Evolutionary conservation across 2,113 vertebrate species (phyloP), one percentile per base, ranked within the genome.

Genomic region (Phaethon lepturus): DNA sequence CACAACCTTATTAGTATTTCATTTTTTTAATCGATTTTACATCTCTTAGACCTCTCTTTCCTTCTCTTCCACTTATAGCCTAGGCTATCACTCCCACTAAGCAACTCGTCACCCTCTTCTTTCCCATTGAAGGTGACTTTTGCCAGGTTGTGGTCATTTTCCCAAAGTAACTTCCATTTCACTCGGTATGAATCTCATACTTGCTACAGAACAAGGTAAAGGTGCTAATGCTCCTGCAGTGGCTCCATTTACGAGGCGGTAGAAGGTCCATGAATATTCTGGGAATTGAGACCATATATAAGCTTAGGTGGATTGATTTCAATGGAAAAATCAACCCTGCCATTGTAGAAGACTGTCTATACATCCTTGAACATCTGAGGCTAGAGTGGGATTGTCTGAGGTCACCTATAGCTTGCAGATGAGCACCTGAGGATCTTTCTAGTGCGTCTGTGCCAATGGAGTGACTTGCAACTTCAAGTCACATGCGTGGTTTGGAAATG

Each of bases 401-500:
- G 87, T 95, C 84, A 82, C 84, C 79, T 38, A n/a, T 2, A 50
- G 45, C 91, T 59, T 17, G 50, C 69, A 33, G 74, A n/a, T 15
- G 79, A 68, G 79, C 84, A 93, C 88, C 93, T 91, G 88, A 91
- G 80, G 84, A 86, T 47, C 50, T 9, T 40, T 1, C 56, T 28
- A 3, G 62, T 18, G 42, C 2, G 4, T 12, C 3, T 3, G 71
- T 93, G 91, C 95, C 93, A 89, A 6, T 31, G 63, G 66, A 89
- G 84, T 93, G 95, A 96, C 88, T 89, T 93, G 95, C 95, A 95
- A 5, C 87, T 95, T 77, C 17, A 1, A 58, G 71, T 95, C 91
- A 95, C 84, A 18, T 82, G 95, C 40, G 5, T 1, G 0, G 28
- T 11, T 92, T 96, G 95, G 95, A 91, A 86, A 29, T 13, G 45